A percentile compares a stretch with the other conserved stretches of the same genome.
These are phyloP conservation scores for Sciaenops ocellatus DNA, from an alignment of 2,797 vertebrate species.

Conservation along the genomic window DNA sequence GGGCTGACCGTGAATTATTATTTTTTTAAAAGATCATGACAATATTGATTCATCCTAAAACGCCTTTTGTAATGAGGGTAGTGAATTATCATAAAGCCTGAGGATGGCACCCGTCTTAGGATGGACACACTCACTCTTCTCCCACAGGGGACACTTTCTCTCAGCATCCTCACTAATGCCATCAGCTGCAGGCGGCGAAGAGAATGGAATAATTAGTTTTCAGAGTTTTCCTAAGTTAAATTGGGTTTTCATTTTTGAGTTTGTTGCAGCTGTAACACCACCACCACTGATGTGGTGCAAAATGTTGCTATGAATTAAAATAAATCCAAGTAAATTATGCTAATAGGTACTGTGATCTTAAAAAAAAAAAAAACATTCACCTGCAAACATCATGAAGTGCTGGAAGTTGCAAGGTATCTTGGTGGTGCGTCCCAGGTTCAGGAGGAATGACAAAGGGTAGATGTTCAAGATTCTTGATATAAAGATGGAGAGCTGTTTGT, in stretches of 20 bases:
- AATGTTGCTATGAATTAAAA: neutral
- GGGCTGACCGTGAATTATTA: neutral
- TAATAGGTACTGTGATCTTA: neutral
- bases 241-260: neutral
- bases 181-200: slow-evolving; percentile 49
- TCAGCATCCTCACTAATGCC: slow-evolving; percentile 44
- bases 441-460: slow-evolving; percentile 89
- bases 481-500: slow-evolving; percentile 85
- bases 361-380: slow-evolving; percentile 65
- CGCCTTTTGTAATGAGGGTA: neutral
- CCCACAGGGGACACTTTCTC: slow-evolving; percentile 39
- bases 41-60: slow-evolving; percentile 27
- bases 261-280: slow-evolving; percentile 12
- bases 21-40: neutral
- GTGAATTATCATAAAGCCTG: slow-evolving; percentile 36
- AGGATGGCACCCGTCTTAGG: slow-evolving; percentile 22
- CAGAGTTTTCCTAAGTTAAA: slow-evolving; percentile 36
- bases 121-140: slow-evolving; percentile 4
- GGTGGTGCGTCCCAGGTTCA: slow-evolving; percentile 87
- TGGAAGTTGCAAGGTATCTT: slow-evolving; percentile 88
- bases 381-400: slow-evolving; percentile 92
- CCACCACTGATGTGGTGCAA: neutral
- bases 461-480: slow-evolving; percentile 89
- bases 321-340: neutral
- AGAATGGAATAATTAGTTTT: slow-evolving; percentile 43